Base-by-base conservation (phyloP, 2,888 invertebrate genomes). In the Rhamphomyia laevipes region DNA sequence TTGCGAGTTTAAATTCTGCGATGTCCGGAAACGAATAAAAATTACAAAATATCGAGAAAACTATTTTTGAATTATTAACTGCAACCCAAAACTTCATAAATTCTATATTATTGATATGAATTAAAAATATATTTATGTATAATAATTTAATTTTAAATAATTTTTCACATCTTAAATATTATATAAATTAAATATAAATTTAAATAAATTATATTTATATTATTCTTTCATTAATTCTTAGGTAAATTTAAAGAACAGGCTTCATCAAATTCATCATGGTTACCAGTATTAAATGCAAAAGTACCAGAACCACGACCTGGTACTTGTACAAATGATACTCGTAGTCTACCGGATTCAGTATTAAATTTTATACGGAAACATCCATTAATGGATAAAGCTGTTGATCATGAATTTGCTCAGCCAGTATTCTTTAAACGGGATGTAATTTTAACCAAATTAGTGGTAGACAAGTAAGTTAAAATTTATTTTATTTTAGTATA, bases 311-410 rank as follows among this genome's bases (percentile, higher is more conserved):
- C 93, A 7, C 75, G 95, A 56, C 95, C 95, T 1, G 95, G 95
- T 50, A 87, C 90, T 55, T 95, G 95, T 70, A 91, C 91, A 50
- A 89, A 93, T 63, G 92, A 95, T 65, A 94, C 95, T 0, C 84
- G 89, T 56, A 84, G 86, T 1, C 73, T 95, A 54, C 92, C 93
- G 27, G 92, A 92, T 68, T 86, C 86, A 16, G 94, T 95, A 43
- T 77, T 95, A 56, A 95, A 95, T 73, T 99, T 97, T 73, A 94
- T 97, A 61, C 84, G 92, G 61, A 89, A 91, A 33, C 97, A 97
- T 73, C 94, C 97, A 2, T 75, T 99, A 55, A 95, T 99, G 95
- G 95, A 97, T 72, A 88, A 88, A 42, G 92, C 95, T 5, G 92
- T 97, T 45, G 85, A 87, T 58, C 93, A 93, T 71, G 89, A 91